Base-by-base conservation (phyloP, 1,140 invertebrate species). In the Aphaenogaster rudis region DNA sequence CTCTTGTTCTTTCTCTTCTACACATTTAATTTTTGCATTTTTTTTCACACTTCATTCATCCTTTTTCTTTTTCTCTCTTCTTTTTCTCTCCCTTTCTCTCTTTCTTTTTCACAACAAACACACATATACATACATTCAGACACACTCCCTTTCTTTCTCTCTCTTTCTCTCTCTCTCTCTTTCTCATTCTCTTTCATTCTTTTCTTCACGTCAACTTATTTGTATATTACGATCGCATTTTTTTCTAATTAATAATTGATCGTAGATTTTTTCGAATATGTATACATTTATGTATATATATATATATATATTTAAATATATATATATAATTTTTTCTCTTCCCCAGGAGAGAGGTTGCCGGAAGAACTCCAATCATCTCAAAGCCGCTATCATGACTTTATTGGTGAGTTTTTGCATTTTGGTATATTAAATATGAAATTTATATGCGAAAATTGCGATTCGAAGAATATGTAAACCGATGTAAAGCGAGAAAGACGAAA, bases 241-340 rank as follows among this genome's bases (percentile, higher is more conserved):
- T 50, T 85, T 42, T 88, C 39, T 90, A 86, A 91, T 90, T 92
- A 92, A 91, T 93, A 93, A 94, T 94, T 94, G 93, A 94, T 93
- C 92, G 89, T 93, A 92, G 89, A 89, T 88, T 86, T 88, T 77
- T 81, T 92, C 63, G 87, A 90, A 92, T 93, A 93, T 91, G 86
- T 91, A 90, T 92, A 93, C 89, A 92, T 91, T 74, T 90, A 82
- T 87, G 87, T 92, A 88, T 89, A 86, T 92, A 86, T 85, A 87
- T 91, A 90, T 92, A 91, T 89, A 80, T 92, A 86, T 74, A 88
- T 57, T 57, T 86, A 89, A 86, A 86, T 91, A 90, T 72, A 90
- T 92, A 28, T 59, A 59, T 61, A 67, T 88, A 91, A 90, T 91
- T 91, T 17, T 89, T 64, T 77, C 36, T 79, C 11, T 50, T 36